phyloP scores from a whole-genome alignment of 2,888 invertebrate genomes.

The Callimorpha dominula region DNA sequence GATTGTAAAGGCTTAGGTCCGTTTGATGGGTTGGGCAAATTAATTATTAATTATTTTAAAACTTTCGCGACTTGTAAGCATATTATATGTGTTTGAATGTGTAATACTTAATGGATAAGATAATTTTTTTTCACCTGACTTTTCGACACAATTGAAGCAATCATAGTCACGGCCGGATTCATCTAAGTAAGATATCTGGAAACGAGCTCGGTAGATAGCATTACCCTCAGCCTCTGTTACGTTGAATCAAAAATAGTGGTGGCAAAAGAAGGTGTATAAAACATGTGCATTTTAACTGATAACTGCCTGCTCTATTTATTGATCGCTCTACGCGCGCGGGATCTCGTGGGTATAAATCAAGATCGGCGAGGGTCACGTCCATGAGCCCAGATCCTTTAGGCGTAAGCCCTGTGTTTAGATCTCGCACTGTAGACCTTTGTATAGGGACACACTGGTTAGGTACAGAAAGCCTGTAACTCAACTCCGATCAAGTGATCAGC shows the following conservation, averaged over 20 bases:
- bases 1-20: background rate
- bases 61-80: too few relatives aligned
- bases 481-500: background rate
- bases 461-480: background rate
- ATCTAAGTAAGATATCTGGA: background rate
- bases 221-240: background rate
- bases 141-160: too few relatives aligned
- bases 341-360: slow-evolving; percentile 48
- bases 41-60: too few relatives aligned
- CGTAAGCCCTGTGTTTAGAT: slow-evolving; percentile 23
- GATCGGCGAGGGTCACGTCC: slow-evolving; percentile 51
- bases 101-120: too few relatives aligned
- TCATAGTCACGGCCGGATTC: background rate
- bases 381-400: slow-evolving; percentile 22
- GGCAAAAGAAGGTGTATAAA: background rate
- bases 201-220: background rate
- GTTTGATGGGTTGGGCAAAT: too few relatives aligned
- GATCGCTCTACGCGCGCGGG: slow-evolving; percentile 14
- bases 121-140: too few relatives aligned
- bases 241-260: background rate
- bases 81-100: too few relatives aligned
- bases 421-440: background rate
- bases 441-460: background rate
- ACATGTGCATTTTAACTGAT: too few relatives aligned
- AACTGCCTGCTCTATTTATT: slow-evolving; percentile 22